Evolutionary conservation across 1,140 invertebrate species (phyloP), one percentile per base, ranked within the genome.

Genomic region (Tachypleus tridentatus): DNA sequence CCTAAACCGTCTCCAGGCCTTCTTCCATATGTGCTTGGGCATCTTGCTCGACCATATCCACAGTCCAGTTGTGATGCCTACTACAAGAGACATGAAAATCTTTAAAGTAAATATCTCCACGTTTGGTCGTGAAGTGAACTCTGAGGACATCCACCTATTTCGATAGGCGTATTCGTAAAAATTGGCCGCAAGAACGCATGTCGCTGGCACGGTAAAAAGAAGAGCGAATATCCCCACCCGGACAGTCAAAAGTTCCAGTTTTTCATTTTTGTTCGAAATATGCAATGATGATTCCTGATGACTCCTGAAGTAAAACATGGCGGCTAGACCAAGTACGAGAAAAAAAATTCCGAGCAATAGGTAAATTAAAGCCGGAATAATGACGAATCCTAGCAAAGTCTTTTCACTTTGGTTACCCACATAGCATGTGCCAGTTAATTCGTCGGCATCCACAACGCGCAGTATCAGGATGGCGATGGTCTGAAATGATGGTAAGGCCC

Each of bases 401-500:
- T 88, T 86, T 3, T 86, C 83, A 70, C 85, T 86, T 56, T 87
- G 84, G 75, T 88, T 89, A 3, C 91, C 91, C 0, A 94, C 90
- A 57, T 71, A 78, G 68, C 79, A 81, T 29, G 77, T 73, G 6
- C 79, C 80, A 51, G 75, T 71, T 3, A 81, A 68, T 51, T 78
- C 73, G 70, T 81, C 80, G 0, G 91, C 91, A 73, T 94, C 92
- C 0, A 95, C 87, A 3, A 89, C 88, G 3, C 85, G 84, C 49
- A 87, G 83, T 3, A 89, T 74, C 3, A 94, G 77, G 3, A 91
- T 88, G 57, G 86, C 85, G 1, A 93, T 84, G 1, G 89, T 91
- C 76, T 94, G 87, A 0, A 93, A 80, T 0, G 88, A 86, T 0
- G 92, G 92, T 5, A 91, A 82, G 0, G 91, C 74, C 92, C 93